These are phyloP conservation scores for Lamellibrachia luymesi DNA, from an alignment of 1,140 invertebrate species.

Conservation along the genomic window DNA sequence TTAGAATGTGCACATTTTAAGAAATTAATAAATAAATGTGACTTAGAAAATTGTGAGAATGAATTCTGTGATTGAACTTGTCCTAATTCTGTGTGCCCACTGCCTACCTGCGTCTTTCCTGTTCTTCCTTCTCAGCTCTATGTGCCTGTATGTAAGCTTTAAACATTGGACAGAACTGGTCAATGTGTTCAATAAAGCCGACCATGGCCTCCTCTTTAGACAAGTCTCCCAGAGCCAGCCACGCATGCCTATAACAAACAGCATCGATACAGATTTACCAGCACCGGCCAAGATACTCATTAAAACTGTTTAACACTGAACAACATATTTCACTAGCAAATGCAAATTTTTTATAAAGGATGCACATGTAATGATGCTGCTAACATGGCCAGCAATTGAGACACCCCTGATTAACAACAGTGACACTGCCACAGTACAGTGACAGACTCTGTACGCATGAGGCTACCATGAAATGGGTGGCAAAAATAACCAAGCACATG, in stretches of 20 bases:
- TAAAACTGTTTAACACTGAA: background rate
- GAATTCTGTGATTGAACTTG: too few species aligned
- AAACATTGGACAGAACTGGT: conserved; percentile 84
- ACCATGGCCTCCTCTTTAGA: conserved; percentile 82
- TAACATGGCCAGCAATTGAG: too few species aligned
- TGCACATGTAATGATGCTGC: background rate
- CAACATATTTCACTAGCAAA: background rate
- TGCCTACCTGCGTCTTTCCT: conserved; percentile 50
- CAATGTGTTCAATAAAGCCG: conserved; percentile 84
- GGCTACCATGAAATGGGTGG: background rate
- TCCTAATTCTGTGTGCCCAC: background rate
- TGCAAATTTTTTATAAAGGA: background rate
- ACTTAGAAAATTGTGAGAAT: too few species aligned
- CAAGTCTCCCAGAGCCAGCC: conserved; percentile 87
- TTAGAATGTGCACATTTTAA: too few species aligned
- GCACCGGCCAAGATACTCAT: background rate
- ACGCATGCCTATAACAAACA: conserved; percentile 70
- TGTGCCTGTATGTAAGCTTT: conserved; percentile 88
- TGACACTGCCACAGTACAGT: too few species aligned
- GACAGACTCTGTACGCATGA: background rate
- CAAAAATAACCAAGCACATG: background rate
- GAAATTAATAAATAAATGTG: too few species aligned
- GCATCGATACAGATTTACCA: background rate
- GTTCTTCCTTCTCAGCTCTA: conserved; percentile 78
- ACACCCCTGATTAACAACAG: too few species aligned